phyloP scores from a whole-genome alignment of 2,113 vertebrate species.

The Sialia sialis region DNA sequence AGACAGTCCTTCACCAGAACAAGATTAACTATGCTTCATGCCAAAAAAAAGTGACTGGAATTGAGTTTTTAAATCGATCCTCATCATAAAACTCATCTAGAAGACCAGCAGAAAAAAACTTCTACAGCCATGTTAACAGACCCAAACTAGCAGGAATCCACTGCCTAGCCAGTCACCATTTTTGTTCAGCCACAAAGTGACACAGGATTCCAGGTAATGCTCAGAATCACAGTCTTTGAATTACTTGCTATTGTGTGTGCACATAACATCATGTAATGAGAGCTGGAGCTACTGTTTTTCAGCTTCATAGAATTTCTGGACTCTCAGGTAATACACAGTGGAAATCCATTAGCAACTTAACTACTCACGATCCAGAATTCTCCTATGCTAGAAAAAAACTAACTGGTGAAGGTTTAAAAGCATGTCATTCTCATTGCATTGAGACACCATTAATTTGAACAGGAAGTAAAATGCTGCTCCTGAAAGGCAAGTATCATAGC shows the following conservation, averaged over 20 bases:
- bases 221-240: neutral
- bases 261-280: neutral
- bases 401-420: neutral
- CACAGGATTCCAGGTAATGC: neutral
- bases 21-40: neutral
- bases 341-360: neutral
- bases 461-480: neutral
- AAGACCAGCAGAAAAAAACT: neutral
- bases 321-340: neutral
- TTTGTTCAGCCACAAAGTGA: neutral
- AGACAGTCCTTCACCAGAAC: neutral
- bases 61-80: neutral
- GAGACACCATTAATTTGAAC: neutral
- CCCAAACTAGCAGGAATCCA: neutral
- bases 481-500: neutral
- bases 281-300: neutral
- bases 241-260: neutral
- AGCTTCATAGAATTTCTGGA: neutral
- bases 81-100: neutral
- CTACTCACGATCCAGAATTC: neutral
- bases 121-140: neutral
- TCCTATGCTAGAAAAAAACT: neutral
- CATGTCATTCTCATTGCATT: neutral
- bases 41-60: neutral
- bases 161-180: fast-evolving